A percentile compares a stretch with the other conserved stretches of the same genome.
phyloP scores from a whole-genome alignment of 2,113 vertebrate genomes.

The Euleptes europaea region DNA sequence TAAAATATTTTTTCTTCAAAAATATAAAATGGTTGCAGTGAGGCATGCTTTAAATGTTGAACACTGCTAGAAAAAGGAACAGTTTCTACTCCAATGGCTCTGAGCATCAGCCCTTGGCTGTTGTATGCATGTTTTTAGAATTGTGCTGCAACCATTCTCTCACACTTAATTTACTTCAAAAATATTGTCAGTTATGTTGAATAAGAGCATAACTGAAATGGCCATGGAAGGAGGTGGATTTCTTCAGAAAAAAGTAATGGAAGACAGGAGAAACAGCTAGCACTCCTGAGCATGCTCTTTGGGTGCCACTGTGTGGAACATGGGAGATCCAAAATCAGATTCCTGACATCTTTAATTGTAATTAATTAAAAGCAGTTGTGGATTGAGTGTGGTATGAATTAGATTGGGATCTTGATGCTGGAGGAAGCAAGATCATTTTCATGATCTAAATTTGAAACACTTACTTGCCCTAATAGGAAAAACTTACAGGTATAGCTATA shows the following conservation, averaged over 20 bases:
- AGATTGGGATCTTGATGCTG: too few species aligned
- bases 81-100: background rate
- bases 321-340: too few species aligned
- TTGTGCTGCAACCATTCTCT: slow-evolving; percentile 40
- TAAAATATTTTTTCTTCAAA: background rate
- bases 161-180: slow-evolving; percentile 47
- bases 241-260: slow-evolving; percentile 50
- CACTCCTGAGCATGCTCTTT: too few species aligned
- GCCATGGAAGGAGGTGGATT: slow-evolving; percentile 48
- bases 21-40: background rate
- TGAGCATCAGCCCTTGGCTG: too few species aligned
- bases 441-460: too few species aligned
- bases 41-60: background rate
- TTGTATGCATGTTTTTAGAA: slow-evolving; percentile 1
- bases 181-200: slow-evolving; percentile 38
- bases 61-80: background rate
- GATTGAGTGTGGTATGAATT: too few species aligned
- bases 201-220: slow-evolving; percentile 51
- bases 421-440: too few species aligned
- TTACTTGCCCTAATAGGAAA: too few species aligned
- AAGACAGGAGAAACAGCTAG: slow-evolving; percentile 39
- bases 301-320: too few species aligned
- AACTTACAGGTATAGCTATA: too few species aligned
- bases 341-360: slow-evolving; percentile 23
- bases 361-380: slow-evolving; percentile 44